Base-by-base conservation (phyloP, 2,113 vertebrate genomes). In the Actinemys pallida region DNA sequence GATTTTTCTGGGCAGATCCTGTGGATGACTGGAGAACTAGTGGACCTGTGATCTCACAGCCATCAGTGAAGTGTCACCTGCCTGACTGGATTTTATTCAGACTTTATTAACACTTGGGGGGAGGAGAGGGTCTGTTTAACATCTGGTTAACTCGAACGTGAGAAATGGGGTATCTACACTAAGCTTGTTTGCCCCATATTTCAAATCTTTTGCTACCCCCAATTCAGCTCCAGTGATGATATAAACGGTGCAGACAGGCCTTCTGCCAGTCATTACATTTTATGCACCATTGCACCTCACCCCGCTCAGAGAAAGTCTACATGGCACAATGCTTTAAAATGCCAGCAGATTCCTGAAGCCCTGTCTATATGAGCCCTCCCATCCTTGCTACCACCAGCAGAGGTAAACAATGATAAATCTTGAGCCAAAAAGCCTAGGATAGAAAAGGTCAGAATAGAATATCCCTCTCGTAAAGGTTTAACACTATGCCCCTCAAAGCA, bases 141-240 rank as follows among this genome's bases (percentile, higher is more conserved):
- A 79, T 10, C 85, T 0, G 0, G 19, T 79, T 59, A 13, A 54
- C 10, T 27, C 6, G 52, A 3, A 16, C 50, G 19, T 39, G 50
- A 54, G 11, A 78, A 47, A 49, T 42, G 31, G 79, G 56, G 45
- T 56, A 4, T 53, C 54, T 42, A 39, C 6, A 31, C 10, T 87
- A 72, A 35, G 87, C 53, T 56, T 49, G 2, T 65, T 50, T 45
- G 17, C 22, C 47, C 25, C 3, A 1, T 7, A 45, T 16, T 47
- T 87, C 72, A 42, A 42, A 78, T 4, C 53, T 9, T 54, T 39
- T 57, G 31, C 12, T 85, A 35, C 80, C 29, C 75, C 39, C 35
- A 39, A 8, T 1, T 39, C 80, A n/a, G 50, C 31, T 8, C 80
- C 50, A n/a, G 19, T 11, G 72, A 24, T 22, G 12, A n/a, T 16